Evolutionary conservation across 92 coral and sea anemone genomes (phyloP).

Genomic region (Porites lobata): DNA sequence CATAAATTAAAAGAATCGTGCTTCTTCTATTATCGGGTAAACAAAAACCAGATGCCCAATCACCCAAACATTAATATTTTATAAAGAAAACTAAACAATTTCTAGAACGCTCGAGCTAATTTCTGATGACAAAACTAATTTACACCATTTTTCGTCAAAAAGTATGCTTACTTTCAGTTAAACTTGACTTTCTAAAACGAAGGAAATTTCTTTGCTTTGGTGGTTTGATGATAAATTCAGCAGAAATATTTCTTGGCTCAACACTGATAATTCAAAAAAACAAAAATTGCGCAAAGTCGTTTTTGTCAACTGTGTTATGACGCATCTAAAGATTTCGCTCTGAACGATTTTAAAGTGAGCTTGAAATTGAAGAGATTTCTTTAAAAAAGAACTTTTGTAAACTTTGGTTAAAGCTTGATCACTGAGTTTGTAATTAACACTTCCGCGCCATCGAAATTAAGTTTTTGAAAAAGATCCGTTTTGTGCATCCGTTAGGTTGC

Average conservation of each 20-base stretch:
- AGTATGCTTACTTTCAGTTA: neutral
- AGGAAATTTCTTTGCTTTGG: no score
- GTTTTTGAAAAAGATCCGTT: neutral
- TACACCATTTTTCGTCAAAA: neutral
- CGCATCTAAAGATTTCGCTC: no score
- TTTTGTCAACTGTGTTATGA: no score
- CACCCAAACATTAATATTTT: constrained; percentile 30
- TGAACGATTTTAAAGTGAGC: neutral
- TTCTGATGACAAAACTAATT: neutral
- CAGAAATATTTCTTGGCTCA: no score
- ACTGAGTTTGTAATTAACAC: neutral
- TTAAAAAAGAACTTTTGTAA: neutral
- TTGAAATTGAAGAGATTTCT: neutral
- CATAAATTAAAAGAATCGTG: neutral
- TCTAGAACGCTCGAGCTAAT: constrained; percentile 20
- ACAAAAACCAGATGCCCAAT: constrained; percentile 20
- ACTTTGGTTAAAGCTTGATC: neutral
- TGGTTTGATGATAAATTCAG: no score
- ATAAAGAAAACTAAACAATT: constrained; percentile 22
- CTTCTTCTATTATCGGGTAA: neutral
- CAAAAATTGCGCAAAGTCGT: no score
- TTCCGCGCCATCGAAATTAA: neutral
- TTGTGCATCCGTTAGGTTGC: neutral
- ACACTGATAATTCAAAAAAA: no score
- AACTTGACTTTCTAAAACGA: no score